phyloP scores from a whole-genome alignment of 2,797 vertebrate genomes.

The Parauchenoglanis punctatus region DNA sequence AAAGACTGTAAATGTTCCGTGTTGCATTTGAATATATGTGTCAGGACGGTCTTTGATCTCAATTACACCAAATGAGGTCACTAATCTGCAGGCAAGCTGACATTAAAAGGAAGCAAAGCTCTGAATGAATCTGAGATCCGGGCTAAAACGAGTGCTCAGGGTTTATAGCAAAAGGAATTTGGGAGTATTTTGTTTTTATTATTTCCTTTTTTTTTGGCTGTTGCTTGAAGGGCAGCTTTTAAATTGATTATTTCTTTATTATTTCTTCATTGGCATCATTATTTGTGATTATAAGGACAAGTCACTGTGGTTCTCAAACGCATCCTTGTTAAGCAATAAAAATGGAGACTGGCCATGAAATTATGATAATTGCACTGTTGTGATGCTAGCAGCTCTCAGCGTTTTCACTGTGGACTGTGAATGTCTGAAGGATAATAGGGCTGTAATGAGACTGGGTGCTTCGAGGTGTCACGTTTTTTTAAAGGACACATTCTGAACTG shows the following conservation, averaged over 20 bases:
- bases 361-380: slow-evolving; percentile 20
- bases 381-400: not conserved
- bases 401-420: not conserved
- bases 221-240: not conserved
- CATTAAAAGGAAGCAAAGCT: not conserved
- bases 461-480: not conserved
- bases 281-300: slow-evolving; percentile 18
- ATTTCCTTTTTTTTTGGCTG: not conserved
- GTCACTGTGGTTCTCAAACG: not conserved
- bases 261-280: slow-evolving; percentile 34
- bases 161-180: not conserved
- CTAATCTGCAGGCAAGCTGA: not conserved
- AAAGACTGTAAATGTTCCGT: not conserved
- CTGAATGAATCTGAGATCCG: not conserved
- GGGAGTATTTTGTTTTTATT: not conserved
- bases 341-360: slow-evolving; percentile 24
- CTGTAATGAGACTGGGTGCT: not conserved
- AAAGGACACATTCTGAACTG: not conserved
- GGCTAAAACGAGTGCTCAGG: not conserved
- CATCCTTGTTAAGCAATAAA: slow-evolving; percentile 24
- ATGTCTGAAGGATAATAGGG: not conserved
- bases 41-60: not conserved
- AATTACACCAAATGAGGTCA: slow-evolving; percentile 22
- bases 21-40: not conserved
- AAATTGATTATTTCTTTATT: slow-evolving; percentile 39